Base-by-base conservation (phyloP, 1,140 invertebrate genomes). In the Tetramorium simillimum region DNA sequence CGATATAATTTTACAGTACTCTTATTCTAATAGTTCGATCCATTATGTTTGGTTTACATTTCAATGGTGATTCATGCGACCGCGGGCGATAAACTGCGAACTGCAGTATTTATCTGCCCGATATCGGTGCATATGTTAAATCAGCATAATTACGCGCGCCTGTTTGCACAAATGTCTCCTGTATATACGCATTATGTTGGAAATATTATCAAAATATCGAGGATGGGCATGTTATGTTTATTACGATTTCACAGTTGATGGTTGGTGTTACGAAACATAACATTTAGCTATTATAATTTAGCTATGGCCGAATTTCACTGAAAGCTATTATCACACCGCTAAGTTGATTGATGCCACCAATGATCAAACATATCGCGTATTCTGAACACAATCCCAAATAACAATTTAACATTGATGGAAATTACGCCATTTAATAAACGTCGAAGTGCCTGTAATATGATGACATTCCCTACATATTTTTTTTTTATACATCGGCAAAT, bases 31-130 rank as follows among this genome's bases (percentile, higher is more conserved):
- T 73, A 60, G 40, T 10, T 46, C 37, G 40, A 73, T 58, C 46
- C 49, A 56, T 73, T 82, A 60, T 58, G 40, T 82, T 82, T 82
- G 51, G 37, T 82, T 80, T 80, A 69, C 33, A 69, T 80, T 80
- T 72, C 53, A 40, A 73, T 82, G 53, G 24, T 82, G 67, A 73
- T 82, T 72, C 43, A 82, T 40, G 28, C 24, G 69, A 24, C 24
- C 80, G 40, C 53, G 43, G 40, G 16, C 51, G 51, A 82, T 82
- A 72, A 82, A 58, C 80, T 80, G 56, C 75, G 40, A 77, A 43
- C 18, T 70, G 33, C 16, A 69, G 77, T 81, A 81, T 81, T 69
- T 81, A 56, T 24, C 63, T 12, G 21, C 21, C 16, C 49, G 43
- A 70, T 18, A 70, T 81, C 63, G 16, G 21, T 14, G 33, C 33